Evolutionary conservation across 2,797 vertebrate genomes (phyloP).

Genomic region (Artibeus lituratus): DNA sequence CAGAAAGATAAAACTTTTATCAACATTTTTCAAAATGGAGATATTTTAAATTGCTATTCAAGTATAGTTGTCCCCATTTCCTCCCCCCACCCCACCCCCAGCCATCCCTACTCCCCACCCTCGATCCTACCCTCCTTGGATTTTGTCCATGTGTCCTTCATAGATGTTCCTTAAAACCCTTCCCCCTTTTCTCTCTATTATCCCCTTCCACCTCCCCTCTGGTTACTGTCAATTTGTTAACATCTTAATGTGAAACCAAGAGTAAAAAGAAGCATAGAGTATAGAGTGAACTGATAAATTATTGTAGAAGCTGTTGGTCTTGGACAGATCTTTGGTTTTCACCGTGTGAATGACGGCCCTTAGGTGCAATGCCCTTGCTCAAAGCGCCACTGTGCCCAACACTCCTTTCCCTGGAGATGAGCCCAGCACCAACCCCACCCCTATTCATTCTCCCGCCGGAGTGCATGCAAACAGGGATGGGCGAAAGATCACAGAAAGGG

Average conservation of each 20-base stretch:
- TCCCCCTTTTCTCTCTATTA: too few species aligned
- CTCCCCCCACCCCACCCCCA: too few species aligned
- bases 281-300: background rate
- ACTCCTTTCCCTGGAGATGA: background rate
- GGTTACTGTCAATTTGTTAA: too few species aligned
- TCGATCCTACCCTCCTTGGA: too few species aligned
- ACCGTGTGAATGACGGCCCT: background rate
- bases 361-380: background rate
- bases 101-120: too few species aligned
- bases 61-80: too few species aligned
- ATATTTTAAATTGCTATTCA: too few species aligned
- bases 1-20: background rate
- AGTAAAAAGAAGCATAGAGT: background rate
- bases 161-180: too few species aligned
- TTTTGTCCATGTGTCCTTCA: too few species aligned
- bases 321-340: background rate
- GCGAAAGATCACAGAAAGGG: background rate
- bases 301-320: background rate
- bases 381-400: background rate
- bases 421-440: background rate
- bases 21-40: background rate
- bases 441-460: background rate
- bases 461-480: accelerated
- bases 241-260: background rate
- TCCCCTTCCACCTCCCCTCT: too few species aligned